These are phyloP conservation scores for Chaetodon trifasciatus DNA, from an alignment of 2,797 vertebrate species.

Conservation along the genomic window DNA sequence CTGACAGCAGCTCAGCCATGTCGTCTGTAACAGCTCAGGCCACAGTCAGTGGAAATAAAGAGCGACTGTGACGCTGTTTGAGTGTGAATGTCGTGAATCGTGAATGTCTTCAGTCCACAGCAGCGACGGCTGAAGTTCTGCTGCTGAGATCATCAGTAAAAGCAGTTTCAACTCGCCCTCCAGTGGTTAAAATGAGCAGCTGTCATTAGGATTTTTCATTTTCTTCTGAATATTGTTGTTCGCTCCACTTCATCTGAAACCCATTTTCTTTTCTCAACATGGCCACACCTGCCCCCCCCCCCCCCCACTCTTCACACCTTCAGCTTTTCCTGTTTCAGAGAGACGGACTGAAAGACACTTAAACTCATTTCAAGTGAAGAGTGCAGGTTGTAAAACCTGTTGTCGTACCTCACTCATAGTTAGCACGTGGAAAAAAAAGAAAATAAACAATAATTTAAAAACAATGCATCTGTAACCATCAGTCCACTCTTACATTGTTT, in stretches of 20 bases:
- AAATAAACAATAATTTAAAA: neutral
- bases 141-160: neutral
- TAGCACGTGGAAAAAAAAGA: neutral
- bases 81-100: neutral
- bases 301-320: neutral
- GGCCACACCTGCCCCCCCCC: fast-evolving
- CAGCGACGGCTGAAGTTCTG: neutral
- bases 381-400: neutral
- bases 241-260: neutral
- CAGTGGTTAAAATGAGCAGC: neutral
- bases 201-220: neutral
- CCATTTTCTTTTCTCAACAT: neutral
- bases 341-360: neutral
- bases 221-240: neutral
- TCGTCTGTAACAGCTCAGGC: too few species aligned
- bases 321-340: neutral
- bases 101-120: fast-evolving
- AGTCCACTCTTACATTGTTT: too few species aligned
- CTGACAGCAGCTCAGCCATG: too few species aligned
- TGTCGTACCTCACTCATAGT: neutral
- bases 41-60: neutral
- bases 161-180: conserved; percentile 6
- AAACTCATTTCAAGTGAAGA: neutral
- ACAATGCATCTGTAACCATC: neutral
- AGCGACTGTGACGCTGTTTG: neutral